Conservation (phyloP, 92 coral and sea anemone genomes). For the Desmophyllum pertusum region DNA sequence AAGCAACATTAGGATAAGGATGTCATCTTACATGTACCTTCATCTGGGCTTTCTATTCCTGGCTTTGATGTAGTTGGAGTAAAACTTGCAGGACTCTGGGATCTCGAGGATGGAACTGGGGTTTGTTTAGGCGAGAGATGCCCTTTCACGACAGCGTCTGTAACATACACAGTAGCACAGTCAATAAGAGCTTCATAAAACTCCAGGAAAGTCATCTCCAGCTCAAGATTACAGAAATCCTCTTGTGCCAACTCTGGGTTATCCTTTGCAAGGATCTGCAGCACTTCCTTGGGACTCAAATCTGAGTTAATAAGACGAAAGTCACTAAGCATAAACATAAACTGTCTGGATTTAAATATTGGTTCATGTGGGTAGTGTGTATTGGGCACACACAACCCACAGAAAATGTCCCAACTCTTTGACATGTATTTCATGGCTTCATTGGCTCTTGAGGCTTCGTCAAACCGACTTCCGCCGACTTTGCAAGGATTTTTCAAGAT, state of each 20-base stretch:
- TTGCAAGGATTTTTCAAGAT: slow-evolving; percentile 77
- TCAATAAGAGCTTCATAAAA: slow-evolving; percentile 90
- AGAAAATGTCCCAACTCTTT: slow-evolving; percentile 76
- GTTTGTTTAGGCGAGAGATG: slow-evolving; percentile 75
- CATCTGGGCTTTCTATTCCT: slow-evolving; percentile 79
- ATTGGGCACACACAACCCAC: slow-evolving; percentile 59
- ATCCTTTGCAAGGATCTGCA: slow-evolving; percentile 72
- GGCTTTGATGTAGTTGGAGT: slow-evolving; percentile 83
- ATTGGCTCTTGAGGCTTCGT: slow-evolving; percentile 66
- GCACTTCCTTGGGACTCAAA: slow-evolving; percentile 84
- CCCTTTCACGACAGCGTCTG: slow-evolving; percentile 77
- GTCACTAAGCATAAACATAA: slow-evolving; percentile 86
- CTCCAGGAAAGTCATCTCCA: slow-evolving; percentile 95
- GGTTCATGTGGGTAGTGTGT: slow-evolving; percentile 74
- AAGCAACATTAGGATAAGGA: neutral
- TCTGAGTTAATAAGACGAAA: slow-evolving; percentile 73
- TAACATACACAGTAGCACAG: slow-evolving; percentile 90
- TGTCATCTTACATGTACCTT: too few species aligned
- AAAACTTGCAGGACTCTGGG: slow-evolving; percentile 85
- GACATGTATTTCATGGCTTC: slow-evolving; percentile 79
- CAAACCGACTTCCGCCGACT: slow-evolving; percentile 77
- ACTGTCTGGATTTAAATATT: slow-evolving; percentile 81
- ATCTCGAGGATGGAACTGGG: slow-evolving; percentile 77
- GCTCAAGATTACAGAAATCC: slow-evolving; percentile 87
- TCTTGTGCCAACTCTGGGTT: slow-evolving; percentile 85